A percentile compares a stretch with the other conserved stretches of the same genome.
Evolutionary conservation across 2,113 vertebrate genomes (phyloP).

Genomic region (pig (Sus scrofa)): T2T-Sscrofa CM000814.6:89569001-89569500

Average conservation of each 20-base stretch:
- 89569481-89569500: not conserved
- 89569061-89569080: not conserved
- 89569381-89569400: conserved; percentile 38
- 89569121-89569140: not conserved
- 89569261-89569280: not conserved
- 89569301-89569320: not conserved
- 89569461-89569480: conserved; percentile 28
- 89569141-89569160: not conserved
- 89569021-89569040: not conserved
- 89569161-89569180: not conserved
- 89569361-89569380: not conserved
- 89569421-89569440: not conserved
- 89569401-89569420: conserved; percentile 40
- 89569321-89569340: conserved; percentile 15
- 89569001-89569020: not conserved
- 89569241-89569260: not conserved
- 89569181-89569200: not conserved
- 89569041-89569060: not conserved
- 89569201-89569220: not conserved
- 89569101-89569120: not conserved
- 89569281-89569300: not conserved
- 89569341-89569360: not conserved
- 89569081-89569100: not conserved
- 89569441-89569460: conserved; percentile 45
- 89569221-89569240: not conserved